These are phyloP conservation scores for Exephanes ischioxanthus DNA, from an alignment of 2,888 invertebrate species.

Conservation along the genomic window DNA sequence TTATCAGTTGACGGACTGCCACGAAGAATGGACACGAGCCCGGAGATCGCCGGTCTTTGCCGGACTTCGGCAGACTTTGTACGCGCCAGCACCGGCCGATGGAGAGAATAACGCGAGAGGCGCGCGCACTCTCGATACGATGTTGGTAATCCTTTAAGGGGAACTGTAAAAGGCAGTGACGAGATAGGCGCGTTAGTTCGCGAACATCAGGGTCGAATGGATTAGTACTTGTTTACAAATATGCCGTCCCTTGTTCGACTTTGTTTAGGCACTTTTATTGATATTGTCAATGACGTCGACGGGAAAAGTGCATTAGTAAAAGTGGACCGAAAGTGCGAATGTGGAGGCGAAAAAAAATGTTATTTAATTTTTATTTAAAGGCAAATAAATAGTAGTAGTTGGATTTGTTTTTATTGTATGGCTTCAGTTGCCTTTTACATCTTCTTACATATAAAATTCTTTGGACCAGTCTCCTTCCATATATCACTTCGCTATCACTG, in stretches of 20 bases:
- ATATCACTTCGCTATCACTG: too few relatives aligned
- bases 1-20: conserved; percentile 60
- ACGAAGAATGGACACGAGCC: conserved; percentile 40
- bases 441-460: too few relatives aligned
- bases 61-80: conserved; percentile 33
- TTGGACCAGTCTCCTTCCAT: too few relatives aligned
- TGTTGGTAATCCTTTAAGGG: conserved; percentile 31
- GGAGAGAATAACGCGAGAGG: neutral
- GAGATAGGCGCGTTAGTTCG: neutral
- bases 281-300: too few relatives aligned
- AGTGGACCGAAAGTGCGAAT: too few relatives aligned
- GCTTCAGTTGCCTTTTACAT: too few relatives aligned
- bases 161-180: conserved; percentile 26
- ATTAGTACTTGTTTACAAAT: neutral
- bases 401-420: too few relatives aligned
- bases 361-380: neutral
- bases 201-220: conserved; percentile 22
- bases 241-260: too few relatives aligned
- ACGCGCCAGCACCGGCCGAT: neutral
- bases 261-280: too few relatives aligned
- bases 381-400: too few relatives aligned
- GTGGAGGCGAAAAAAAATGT: too few relatives aligned
- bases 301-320: too few relatives aligned
- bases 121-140: conserved; percentile 13
- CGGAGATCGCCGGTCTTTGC: conserved; percentile 18